Evolutionary conservation across 2,888 invertebrate species (phyloP), one percentile per base, ranked within the genome.

Genomic region (Shargacucullia verbasci): DNA sequence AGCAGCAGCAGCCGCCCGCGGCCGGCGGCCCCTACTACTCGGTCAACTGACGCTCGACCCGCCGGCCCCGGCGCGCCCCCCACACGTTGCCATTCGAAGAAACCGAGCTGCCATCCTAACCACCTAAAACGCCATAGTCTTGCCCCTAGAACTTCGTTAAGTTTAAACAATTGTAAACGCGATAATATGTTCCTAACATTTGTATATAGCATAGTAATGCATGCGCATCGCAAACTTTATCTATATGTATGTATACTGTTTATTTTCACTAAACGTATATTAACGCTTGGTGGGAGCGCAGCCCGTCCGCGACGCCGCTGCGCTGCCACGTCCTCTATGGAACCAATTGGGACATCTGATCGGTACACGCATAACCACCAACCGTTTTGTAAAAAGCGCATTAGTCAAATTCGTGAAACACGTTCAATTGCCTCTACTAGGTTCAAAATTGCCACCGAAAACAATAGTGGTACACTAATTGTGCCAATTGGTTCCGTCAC

Each of bases 1-100:
- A 97, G 95, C 97, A 97, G 93, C 96, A 96, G 88, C 95, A 95
- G 90, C 94, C 95, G 84, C 79, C 94, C 77, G 79, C 90, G 75
- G 63, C 88, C 63, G 84, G 82, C 76, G 90, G 91, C 62, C 87
- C 91, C 79, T 90, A 87, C 90, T 91, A 83, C 89, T 90, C 92
- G 73, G 89, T 92, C 84, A 92, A 92, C 86, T 92, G 92, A 92
- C 91, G 88, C 81, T 72, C 79, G 82, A 71, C 69, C 82, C 84
- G 61, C 73, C 63, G 50, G 55, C 64, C 58, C 38, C 46, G 68
- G 61, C 72, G 71, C 65, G 59, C 49, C 34, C 61, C 66, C 49
- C 79, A 64, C 78, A 71, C 85, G 85, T 85, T 87, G 91, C 91
- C 90, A 88, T 88, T 83, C 83, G 84, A 88, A 83, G 88, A 87